Evolutionary conservation across 53 echinoderm and acorn worm species (phyloP).

Genomic region (Stichopus horrens): DNA sequence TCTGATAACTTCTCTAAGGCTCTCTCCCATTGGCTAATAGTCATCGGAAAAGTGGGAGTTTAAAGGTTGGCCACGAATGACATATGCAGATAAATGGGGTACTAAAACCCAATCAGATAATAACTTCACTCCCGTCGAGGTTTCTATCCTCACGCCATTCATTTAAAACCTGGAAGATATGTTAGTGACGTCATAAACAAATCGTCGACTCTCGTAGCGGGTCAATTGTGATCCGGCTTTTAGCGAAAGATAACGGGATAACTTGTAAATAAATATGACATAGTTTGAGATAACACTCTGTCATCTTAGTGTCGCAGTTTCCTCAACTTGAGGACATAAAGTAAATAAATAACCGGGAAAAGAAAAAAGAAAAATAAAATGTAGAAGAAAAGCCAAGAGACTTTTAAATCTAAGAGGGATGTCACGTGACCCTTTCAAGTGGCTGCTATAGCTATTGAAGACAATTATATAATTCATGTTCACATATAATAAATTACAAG

Average conservation of each 20-base stretch:
- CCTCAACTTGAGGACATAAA: background rate
- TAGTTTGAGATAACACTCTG: background rate
- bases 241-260: conserved; percentile 33
- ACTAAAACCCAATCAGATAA: conserved; percentile 28
- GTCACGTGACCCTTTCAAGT: background rate
- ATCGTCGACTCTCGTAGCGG: conserved; percentile 25
- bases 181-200: conserved; percentile 38
- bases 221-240: conserved; percentile 37
- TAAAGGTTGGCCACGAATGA: background rate
- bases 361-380: background rate
- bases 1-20: background rate
- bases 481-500: conserved; percentile 15
- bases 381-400: background rate
- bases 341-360: background rate
- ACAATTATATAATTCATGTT: conserved; percentile 16
- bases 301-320: background rate
- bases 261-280: conserved; percentile 41
- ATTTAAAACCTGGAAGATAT: conserved; percentile 16
- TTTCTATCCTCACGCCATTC: conserved; percentile 37
- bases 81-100: background rate
- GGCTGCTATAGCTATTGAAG: background rate
- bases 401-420: background rate
- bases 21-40: conserved; percentile 10
- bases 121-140: conserved; percentile 3
- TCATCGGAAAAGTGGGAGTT: background rate